Evolutionary conservation across 2,888 invertebrate species (phyloP).

Genomic region (Leucania comma): DNA sequence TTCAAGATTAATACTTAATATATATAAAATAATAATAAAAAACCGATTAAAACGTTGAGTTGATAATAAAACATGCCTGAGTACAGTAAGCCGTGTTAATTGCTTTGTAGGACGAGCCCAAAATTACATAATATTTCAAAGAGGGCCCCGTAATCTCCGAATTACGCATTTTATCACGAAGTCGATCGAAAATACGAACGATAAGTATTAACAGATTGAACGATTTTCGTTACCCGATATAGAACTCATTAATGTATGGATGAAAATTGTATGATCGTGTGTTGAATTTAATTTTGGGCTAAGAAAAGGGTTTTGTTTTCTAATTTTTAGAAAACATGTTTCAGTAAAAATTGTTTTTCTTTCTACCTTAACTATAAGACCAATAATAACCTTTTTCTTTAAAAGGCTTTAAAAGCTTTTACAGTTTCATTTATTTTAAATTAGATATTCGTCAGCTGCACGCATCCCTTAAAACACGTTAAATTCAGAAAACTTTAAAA

Average conservation of each 20-base stretch:
- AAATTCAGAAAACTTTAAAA: slow-evolving; percentile 17
- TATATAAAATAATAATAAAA: neutral
- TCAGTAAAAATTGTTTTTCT: neutral
- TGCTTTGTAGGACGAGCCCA: slow-evolving; percentile 55
- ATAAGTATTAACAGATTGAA: slow-evolving; percentile 42
- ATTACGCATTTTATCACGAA: slow-evolving; percentile 79
- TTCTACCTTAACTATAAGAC: neutral
- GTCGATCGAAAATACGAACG: slow-evolving; percentile 62
- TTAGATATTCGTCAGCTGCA: slow-evolving; percentile 1
- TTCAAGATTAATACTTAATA: too few relatives aligned
- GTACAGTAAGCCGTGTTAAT: slow-evolving; percentile 63
- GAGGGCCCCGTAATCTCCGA: slow-evolving; percentile 65
- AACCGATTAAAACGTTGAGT: neutral
- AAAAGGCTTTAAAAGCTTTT: neutral
- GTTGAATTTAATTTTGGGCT: slow-evolving; percentile 17
- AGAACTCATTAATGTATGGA: slow-evolving; percentile 41
- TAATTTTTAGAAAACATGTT: neutral
- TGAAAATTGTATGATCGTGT: slow-evolving; percentile 10
- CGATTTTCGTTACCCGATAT: slow-evolving; percentile 33
- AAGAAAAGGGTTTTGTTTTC: neutral
- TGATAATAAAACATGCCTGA: slow-evolving; percentile 48
- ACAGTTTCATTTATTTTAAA: slow-evolving; percentile 6
- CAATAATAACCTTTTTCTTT: neutral
- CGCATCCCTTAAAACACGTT: slow-evolving; percentile 1
- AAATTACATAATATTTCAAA: slow-evolving; percentile 69